Conservation (phyloP, 2,888 invertebrate species). For the Heliconius charithonia region DNA sequence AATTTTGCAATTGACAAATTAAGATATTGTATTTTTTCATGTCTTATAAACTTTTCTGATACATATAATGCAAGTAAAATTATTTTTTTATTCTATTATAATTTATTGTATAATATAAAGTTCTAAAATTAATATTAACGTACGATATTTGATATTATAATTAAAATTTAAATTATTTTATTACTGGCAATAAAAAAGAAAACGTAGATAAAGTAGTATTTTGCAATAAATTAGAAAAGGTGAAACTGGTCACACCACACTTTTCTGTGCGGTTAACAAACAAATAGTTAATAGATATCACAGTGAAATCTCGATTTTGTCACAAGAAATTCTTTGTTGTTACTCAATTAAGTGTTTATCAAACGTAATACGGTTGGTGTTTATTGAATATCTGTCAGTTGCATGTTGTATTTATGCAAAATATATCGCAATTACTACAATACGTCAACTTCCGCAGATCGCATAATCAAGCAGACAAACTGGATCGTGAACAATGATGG, state of each 20-base stretch:
- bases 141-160: neutral
- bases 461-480: conserved; percentile 70
- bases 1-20: too few relatives aligned
- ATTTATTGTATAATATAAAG: neutral
- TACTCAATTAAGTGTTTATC: conserved; percentile 14
- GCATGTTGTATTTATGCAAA: conserved; percentile 25
- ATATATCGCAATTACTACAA: conserved; percentile 40
- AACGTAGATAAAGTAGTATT: neutral
- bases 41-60: too few relatives aligned
- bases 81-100: too few relatives aligned
- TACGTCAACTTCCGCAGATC: conserved; percentile 66
- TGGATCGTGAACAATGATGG: conserved; percentile 79
- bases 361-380: conserved; percentile 26
- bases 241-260: conserved; percentile 34
- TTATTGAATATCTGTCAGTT: conserved; percentile 23
- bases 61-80: too few relatives aligned
- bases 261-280: conserved; percentile 42
- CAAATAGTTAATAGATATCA: conserved; percentile 40
- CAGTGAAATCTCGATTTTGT: conserved; percentile 41
- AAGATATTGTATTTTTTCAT: too few relatives aligned
- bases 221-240: conserved; percentile 21
- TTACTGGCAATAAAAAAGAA: conserved; percentile 9
- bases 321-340: conserved; percentile 50
- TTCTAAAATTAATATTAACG: neutral
- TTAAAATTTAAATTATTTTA: neutral